A percentile compares a stretch with the other conserved stretches of the same genome.
Conservation (phyloP, 2,888 invertebrate genomes). For the Cephus pulcher region DNA sequence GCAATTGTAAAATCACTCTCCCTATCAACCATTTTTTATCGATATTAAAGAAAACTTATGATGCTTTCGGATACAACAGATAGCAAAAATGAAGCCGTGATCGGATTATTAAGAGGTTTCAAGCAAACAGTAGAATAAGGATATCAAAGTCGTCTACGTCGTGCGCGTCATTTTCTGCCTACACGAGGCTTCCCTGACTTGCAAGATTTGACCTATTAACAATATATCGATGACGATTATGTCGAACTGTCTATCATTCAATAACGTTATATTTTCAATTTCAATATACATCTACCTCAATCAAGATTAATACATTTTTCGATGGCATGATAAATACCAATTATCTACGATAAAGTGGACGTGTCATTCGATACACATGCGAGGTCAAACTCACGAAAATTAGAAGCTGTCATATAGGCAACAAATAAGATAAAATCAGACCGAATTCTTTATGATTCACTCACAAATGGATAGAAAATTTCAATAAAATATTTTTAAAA, state of each 20-base stretch:
- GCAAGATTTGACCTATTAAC: background rate
- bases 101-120: background rate
- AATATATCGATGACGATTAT: background rate
- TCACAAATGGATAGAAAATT: background rate
- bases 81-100: background rate
- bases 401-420: background rate
- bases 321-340: background rate
- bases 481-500: background rate
- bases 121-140: background rate
- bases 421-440: background rate
- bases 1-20: background rate
- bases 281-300: background rate
- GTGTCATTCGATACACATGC: background rate
- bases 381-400: background rate
- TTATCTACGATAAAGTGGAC: background rate
- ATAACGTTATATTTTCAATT: background rate
- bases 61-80: background rate
- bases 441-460: background rate
- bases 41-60: background rate
- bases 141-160: background rate
- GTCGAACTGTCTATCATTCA: background rate
- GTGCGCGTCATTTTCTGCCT: background rate
- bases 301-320: background rate
- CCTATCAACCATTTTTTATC: background rate
- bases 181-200: background rate